Evolutionary conservation across 2,797 vertebrate species (phyloP).

Genomic region (Momotus momota): DNA sequence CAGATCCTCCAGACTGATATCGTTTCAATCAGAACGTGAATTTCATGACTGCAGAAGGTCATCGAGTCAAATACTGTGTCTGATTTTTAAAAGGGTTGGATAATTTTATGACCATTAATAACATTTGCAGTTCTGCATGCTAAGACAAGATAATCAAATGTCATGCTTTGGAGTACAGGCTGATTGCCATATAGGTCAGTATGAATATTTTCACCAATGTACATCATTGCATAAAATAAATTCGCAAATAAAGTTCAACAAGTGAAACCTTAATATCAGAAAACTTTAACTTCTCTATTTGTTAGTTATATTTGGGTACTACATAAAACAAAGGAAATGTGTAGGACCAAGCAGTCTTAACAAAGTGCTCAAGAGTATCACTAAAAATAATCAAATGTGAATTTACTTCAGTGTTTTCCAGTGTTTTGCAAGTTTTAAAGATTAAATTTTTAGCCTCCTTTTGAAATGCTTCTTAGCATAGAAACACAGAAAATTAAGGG

Average conservation of each 20-base stretch:
- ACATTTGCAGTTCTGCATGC: slow-evolving; percentile 64
- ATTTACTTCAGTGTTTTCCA: background rate
- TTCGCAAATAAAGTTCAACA: slow-evolving; percentile 15
- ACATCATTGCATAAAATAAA: slow-evolving; percentile 25
- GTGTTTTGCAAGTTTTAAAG: slow-evolving; percentile 5
- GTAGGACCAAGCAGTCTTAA: background rate
- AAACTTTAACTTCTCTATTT: slow-evolving; percentile 33
- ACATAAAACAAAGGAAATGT: background rate
- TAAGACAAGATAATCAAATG: slow-evolving; percentile 68
- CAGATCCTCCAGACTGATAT: slow-evolving; percentile 58
- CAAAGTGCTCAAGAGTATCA: background rate
- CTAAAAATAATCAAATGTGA: background rate
- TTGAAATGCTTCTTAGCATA: background rate
- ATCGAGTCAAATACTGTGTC: slow-evolving; percentile 64
- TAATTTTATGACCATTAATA: slow-evolving; percentile 73
- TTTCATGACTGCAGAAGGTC: slow-evolving; percentile 68
- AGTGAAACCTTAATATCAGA: slow-evolving; percentile 34
- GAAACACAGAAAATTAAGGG: background rate
- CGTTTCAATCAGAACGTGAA: slow-evolving; percentile 56
- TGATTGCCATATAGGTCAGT: slow-evolving; percentile 49
- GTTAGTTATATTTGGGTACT: background rate
- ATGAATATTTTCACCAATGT: background rate
- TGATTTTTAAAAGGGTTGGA: slow-evolving; percentile 70
- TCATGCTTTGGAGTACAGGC: background rate
- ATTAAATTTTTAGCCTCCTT: background rate